Evolutionary conservation across 2,888 invertebrate genomes (phyloP).

Genomic region (Cataglyphis altisquamis): DNA sequence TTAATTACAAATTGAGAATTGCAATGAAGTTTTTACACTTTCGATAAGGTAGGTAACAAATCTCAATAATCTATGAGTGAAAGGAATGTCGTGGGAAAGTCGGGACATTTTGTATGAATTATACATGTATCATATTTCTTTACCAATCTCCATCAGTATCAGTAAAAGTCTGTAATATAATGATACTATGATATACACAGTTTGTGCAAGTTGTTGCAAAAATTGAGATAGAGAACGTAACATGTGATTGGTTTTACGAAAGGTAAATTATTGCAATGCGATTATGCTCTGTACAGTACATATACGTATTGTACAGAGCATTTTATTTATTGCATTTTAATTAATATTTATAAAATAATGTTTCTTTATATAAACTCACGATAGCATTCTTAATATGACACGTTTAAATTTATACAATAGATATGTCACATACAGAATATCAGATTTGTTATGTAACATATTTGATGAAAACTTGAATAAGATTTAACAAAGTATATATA

Average conservation of each 20-base stretch:
- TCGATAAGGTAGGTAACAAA: no score
- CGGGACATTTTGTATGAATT: background rate
- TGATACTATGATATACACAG: background rate
- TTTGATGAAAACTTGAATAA: background rate
- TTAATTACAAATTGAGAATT: background rate
- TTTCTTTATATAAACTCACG: background rate
- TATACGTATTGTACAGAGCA: no score
- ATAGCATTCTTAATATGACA: background rate
- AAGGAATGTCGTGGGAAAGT: background rate
- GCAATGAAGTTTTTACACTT: background rate
- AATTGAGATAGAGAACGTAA: background rate
- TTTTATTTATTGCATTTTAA: background rate
- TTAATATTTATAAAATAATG: slow-evolving; percentile 11
- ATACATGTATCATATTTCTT: background rate
- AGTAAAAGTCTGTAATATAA: slow-evolving; percentile 3
- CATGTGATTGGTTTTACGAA: background rate
- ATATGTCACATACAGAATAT: background rate
- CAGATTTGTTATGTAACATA: background rate
- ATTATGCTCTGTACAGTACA: background rate
- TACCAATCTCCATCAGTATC: background rate
- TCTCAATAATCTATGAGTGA: background rate
- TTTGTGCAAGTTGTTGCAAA: background rate
- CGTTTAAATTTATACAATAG: background rate
- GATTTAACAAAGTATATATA: background rate
- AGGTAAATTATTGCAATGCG: background rate